Base-by-base conservation (phyloP, 1,140 invertebrate genomes). In the Telenomus remus region DNA sequence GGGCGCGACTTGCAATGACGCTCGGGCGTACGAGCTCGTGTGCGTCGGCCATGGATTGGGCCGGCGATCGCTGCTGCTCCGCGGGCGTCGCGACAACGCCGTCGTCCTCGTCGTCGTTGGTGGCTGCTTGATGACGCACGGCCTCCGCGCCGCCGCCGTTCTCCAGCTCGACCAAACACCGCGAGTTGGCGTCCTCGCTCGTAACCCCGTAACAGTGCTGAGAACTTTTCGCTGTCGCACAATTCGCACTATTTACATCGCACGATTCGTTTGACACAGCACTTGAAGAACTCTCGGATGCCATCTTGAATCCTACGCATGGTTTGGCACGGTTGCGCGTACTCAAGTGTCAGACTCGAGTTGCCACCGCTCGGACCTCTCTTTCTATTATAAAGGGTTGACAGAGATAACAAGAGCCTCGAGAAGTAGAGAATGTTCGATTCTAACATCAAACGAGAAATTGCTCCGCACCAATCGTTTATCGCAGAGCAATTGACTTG, bases 291-390 rank as follows among this genome's bases (percentile, higher is more conserved):
- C 83, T 81, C 77, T 89, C 87, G 76, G 87, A 86, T 83, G 89
- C 89, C 89, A 90, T 90, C 86, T 90, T 90, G 84, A 64, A 84
- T 86, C 79, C 75, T 50, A 61, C 61, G 61, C 70, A 66, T 56
- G 56, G 63, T 74, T 61, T 55, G 34, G 55, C 50, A 59, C 37
- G 37, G 10, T 47, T 8, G 43, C 19, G 16, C 15, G n/a, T 15
- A 48, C 46, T 39, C 9, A 39, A 4, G n/a, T 39, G 37, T 39
- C 19, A 27, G 19, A 27, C 2, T 27, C 19, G 6, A 27, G 19
- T 6, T 6, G 19, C 19, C 2, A 27, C 19, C 19, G 19, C 19
- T 27, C 19, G 2, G 19, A 27, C 19, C 19, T 39, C 37, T 39
- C 9, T 9, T n/a, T 39, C 37, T 39, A 39, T 11, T 9, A 1